Base-by-base conservation (phyloP, 2,113 vertebrate species). In the Rhineura floridana region DNA sequence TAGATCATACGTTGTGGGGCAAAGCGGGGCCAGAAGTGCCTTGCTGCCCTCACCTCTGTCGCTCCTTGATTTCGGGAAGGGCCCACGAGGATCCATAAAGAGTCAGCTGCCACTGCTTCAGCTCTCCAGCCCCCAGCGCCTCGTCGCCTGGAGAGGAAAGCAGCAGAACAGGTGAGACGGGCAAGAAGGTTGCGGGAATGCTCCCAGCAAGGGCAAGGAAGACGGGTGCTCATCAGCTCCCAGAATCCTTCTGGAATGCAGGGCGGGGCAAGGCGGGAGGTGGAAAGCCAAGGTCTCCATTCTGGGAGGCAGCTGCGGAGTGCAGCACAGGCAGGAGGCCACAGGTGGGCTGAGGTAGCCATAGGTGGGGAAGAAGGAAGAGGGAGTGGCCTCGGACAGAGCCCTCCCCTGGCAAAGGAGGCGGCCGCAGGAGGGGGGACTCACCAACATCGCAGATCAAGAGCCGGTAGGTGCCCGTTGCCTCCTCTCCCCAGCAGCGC, bases 401-500 rank as follows among this genome's bases (percentile, higher is more conserved):
- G 36, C 1, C n/a, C 48, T 4, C 33, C 65, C 30, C 62, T 30
- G 46, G 62, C 0, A 0, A 39, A 25, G 62, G n/a, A 36, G 33
- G 80, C 1, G 15, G 36, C 46, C n/a, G 9, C 23, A 8, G 6
- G 15, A 17, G 25, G 50, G 63, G 50, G 86, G 39, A 89, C 97
- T 96, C 92, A 99, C 99, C 97, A 1, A 97, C 87, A 88, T 99
- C 98, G 33, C 96, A 97, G 90, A 99, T 3, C 8, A 95, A 92
- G 25, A 99, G 97, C 1, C 91, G 97, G 96, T 99, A 99, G 0
- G 91, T 93, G 85, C 99, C 99, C 90, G 92, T 95, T 0, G 98
- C 98, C 70, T 88, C 96, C 92, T 99, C 99, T 0, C 98, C 99
- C 98, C 98, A 99, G 96, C 99, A 99, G 0, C 99, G 97, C 70